Base-by-base conservation (phyloP, 2,888 invertebrate genomes). In the Cloeon dipterum region DNA sequence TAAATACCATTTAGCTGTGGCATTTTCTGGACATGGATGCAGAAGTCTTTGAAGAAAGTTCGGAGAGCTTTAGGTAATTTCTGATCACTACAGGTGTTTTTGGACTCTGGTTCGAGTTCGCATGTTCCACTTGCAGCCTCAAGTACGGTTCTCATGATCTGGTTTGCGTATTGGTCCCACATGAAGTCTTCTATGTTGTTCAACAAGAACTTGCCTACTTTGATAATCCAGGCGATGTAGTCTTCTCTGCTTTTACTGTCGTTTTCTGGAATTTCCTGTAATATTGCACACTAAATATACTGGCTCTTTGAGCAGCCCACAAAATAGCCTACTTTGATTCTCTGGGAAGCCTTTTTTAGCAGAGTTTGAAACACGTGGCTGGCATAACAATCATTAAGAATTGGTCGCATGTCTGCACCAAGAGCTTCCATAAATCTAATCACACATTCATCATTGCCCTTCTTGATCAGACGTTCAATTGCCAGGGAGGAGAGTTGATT, bases 111-210 rank as follows among this genome's bases (percentile, higher is more conserved):
- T 46, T 45, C 50, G 57, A 56, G 37, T 55, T 57, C 45, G 55
- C 57, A 8, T 51, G 51, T 2, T 1, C 79, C 78, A 11, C 71
- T 67, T 1, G 82, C 55, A 46, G 69, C 70, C 50, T 70, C 66
- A n/a, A 82, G 52, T 2, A 70, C 70, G 8, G 74, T 70, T 35
- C 83, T 64, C 43, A 83, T 58, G 4, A 85, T 68, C 47, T 78
- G 75, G 55, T 73, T 82, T 0, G 75, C 81, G 44, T 75, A 79
- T 0, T 59, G 58, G 50, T 85, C 78, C 68, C 71, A 74, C 0
- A 79, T 65, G 48, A 76, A 85, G 49, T 85, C 83, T 51, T 85
- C 85, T 40, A 82, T 58, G 58, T 86, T 86, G 52, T 86, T 86
- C 1, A 82, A 54, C 17, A 74, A 61, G 54, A 77, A 86, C 57